These are phyloP conservation scores for Cryptoleucopteryx plumbea DNA, from an alignment of 2,113 vertebrate species.

Conservation along the genomic window DNA sequence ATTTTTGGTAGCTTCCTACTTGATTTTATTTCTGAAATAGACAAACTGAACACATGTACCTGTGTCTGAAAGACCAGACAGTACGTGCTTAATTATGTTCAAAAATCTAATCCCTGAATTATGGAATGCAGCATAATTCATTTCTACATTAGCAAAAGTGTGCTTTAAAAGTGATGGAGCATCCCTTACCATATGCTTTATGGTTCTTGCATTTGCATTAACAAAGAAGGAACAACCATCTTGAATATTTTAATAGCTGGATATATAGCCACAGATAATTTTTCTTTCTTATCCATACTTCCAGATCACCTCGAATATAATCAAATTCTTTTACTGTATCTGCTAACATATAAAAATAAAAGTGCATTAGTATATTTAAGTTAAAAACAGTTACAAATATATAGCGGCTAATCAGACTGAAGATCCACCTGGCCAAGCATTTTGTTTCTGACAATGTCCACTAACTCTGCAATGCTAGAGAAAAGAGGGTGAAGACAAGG, in stretches of 20 bases:
- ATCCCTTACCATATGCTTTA: constrained; percentile 33
- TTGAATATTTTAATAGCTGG: background rate
- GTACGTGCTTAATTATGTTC: background rate
- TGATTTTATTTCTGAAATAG: constrained; percentile 26
- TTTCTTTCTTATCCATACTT: background rate
- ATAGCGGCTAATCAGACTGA: background rate
- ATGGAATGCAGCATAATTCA: constrained; percentile 6
- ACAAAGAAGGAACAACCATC: background rate
- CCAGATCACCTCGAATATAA: background rate
- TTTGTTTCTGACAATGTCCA: background rate
- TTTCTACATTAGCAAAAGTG: background rate
- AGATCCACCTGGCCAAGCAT: background rate
- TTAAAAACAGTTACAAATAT: background rate
- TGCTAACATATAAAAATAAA: background rate
- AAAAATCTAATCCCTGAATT: background rate
- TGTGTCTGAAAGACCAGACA: background rate
- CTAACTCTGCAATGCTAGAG: background rate
- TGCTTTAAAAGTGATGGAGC: constrained; percentile 7
- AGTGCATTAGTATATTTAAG: background rate
- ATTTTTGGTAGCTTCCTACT: background rate
- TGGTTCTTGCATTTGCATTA: constrained; percentile 15
- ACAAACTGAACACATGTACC: background rate
- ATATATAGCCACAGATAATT: background rate
- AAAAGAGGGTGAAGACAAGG: background rate
- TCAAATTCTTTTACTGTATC: background rate